Evolutionary conservation across 2,113 vertebrate species (phyloP), one percentile per base, ranked within the genome.

Genomic region (Mormyrus lacerda): DNA sequence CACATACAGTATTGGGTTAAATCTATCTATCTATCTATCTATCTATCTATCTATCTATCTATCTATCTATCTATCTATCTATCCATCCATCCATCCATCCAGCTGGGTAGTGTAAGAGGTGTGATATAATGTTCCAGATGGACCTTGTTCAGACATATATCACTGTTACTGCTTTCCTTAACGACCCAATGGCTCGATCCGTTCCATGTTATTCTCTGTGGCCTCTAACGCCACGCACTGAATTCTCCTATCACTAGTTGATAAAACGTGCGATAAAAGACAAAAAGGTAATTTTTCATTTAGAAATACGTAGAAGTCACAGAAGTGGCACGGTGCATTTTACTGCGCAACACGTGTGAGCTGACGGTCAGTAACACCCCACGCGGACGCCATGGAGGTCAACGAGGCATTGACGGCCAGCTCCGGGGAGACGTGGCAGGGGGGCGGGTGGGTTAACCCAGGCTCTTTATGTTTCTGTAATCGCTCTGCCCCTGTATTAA

Each of bases 401-500:
- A 92, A 86, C 44, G 85, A 35, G 35, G 10, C 31, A 73, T 15
- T 31, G 58, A 85, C 73, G 90, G 76, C 87, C 88, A 73, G 89
- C 91, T 91, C 73, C 91, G 42, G 55, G 76, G 58, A 10, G 88
- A 88, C 27, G 91, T 90, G 90, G 88, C 87, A 89, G 88, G 87
- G 90, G 88, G 93, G 92, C 88, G 91, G 93, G 93, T 89, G 88
- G 87, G 91, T 87, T 93, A 93, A 83, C 91, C 85, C 85, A 91
- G 15, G 50, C 13, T 15, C 92, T 91, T 90, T 93, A 93, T 92
- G 93, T 91, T 92, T 93, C 91, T 90, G 90, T 93, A 94, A 95
- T 95, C 88, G 87, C 90, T 95, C 92, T 94, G 92, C 91, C 94
- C 73, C 94, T 94, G 93, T 92, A 94, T 95, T 93, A 95, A 92